Conservation (phyloP, 2,113 vertebrate species). For the Lamprologus tigripictilis region DNA sequence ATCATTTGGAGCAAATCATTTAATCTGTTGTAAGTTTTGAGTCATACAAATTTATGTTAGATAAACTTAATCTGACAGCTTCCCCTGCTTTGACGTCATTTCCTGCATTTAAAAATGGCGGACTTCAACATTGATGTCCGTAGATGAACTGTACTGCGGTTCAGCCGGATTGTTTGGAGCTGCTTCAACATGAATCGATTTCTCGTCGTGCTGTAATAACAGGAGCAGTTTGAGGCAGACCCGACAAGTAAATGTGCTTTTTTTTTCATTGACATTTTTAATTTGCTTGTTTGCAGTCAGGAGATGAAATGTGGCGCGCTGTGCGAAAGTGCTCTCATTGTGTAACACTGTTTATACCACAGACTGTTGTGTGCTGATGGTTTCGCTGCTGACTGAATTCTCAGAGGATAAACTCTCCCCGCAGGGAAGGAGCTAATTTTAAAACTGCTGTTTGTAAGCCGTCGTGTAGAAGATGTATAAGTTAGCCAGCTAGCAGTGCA, state of each 20-base stretch:
- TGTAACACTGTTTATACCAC: neutral
- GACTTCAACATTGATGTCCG: neutral
- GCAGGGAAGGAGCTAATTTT: neutral
- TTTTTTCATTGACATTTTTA: neutral
- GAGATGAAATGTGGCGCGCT: neutral
- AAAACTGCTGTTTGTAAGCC: neutral
- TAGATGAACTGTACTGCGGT: neutral
- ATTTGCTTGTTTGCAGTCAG: neutral
- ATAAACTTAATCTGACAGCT: neutral
- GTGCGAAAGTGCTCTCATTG: neutral
- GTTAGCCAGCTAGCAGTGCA: neutral
- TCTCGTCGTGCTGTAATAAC: neutral
- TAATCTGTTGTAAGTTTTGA: neutral
- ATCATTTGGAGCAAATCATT: neutral
- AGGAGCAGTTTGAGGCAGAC: neutral
- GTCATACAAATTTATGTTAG: neutral
- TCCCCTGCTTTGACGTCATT: constrained; percentile 1
- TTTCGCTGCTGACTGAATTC: neutral
- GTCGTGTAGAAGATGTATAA: neutral
- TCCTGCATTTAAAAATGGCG: constrained; percentile 65
- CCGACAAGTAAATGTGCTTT: neutral
- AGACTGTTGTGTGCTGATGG: neutral
- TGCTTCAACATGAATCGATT: neutral
- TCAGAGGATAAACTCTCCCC: neutral
- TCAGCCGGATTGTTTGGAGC: neutral